Conservation (phyloP, 1,140 invertebrate genomes). For the Caenorhabditis inopinata region DNA sequence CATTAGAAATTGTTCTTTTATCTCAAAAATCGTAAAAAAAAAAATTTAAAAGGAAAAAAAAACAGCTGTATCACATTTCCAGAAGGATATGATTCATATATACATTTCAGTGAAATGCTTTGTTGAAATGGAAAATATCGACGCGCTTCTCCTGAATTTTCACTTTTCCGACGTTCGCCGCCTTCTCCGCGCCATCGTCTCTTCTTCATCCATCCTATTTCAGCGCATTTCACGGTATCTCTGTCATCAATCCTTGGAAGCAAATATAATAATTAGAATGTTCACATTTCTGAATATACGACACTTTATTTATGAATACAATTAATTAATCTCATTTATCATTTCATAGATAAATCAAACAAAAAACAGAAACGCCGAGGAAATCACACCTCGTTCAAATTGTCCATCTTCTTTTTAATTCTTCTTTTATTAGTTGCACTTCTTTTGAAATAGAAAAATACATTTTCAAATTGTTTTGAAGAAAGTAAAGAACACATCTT, state of each 20-base stretch:
- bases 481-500: not conserved
- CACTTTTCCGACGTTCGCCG: not conserved
- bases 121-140: constrained; percentile 21
- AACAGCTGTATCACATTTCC: too few relatives aligned
- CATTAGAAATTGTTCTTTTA: too few relatives aligned
- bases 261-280: constrained; percentile 20
- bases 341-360: not conserved
- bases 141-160: constrained; percentile 24
- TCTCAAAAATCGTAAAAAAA: too few relatives aligned
- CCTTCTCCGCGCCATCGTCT: not conserved
- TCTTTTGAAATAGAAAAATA: not conserved
- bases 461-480: not conserved
- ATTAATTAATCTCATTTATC: too few relatives aligned
- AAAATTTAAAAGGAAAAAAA: too few relatives aligned
- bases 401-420: too few relatives aligned
- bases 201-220: not conserved
- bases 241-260: not conserved
- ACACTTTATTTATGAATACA: too few relatives aligned
- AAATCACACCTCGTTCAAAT: too few relatives aligned
- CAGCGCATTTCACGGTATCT: not conserved
- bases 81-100: too few relatives aligned
- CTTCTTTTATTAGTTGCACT: not conserved
- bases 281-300: not conserved
- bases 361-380: too few relatives aligned
- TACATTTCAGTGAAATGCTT: not conserved